These are phyloP conservation scores for Telmatochromis bifrenatus DNA, from an alignment of 2,113 vertebrate species.

Conservation along the genomic window DNA sequence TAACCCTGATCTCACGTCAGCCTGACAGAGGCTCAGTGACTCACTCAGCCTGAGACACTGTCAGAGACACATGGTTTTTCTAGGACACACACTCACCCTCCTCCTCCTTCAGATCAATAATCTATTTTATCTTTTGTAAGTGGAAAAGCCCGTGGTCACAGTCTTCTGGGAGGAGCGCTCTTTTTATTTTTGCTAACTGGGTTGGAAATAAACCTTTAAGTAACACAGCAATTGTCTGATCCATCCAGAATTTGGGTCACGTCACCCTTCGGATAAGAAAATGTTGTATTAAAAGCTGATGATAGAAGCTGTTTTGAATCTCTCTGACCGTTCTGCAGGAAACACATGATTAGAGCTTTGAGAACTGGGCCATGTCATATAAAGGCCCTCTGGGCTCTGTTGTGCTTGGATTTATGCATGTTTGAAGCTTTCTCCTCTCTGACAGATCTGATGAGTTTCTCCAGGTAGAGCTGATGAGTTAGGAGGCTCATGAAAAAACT, in stretches of 20 bases:
- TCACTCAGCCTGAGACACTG: not conserved
- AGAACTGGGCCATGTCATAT: not conserved
- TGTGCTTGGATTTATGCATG: not conserved
- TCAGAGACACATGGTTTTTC: not conserved
- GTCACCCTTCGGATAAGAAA: not conserved
- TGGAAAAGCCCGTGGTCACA: not conserved
- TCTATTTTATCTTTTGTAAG: not conserved
- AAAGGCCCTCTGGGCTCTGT: not conserved
- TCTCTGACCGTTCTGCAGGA: not conserved
- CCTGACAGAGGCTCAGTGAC: not conserved
- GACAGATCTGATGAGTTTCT: not conserved
- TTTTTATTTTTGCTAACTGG: conserved; percentile 38
- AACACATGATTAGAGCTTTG: not conserved
- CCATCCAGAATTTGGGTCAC: conserved; percentile 20
- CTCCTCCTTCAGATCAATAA: not conserved
- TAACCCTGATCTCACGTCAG: not conserved
- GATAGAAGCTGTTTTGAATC: not conserved
- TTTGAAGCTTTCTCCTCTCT: not conserved
- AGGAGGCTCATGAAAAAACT: not conserved
- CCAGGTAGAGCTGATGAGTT: conserved; percentile 19
- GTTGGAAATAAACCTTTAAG: conserved; percentile 48
- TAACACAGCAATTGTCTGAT: not conserved
- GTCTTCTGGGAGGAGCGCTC: not conserved
- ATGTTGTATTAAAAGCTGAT: not conserved
- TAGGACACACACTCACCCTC: not conserved